Conservation (phyloP, 2,797 vertebrate genomes). For the Micromesistius poutassou region DNA sequence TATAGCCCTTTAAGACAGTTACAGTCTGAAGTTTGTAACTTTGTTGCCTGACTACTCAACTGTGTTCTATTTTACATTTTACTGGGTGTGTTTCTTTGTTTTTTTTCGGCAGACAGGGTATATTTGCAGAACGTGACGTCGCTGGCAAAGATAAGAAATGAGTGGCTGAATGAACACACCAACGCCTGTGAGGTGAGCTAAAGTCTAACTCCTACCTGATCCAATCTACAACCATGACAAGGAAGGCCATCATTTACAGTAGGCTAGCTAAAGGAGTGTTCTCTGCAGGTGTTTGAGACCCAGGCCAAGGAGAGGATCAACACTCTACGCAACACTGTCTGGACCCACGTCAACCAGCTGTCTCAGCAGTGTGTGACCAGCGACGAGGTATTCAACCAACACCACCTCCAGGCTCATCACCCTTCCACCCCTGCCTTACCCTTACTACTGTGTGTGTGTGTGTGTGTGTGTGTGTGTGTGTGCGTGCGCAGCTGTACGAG, state of each 20-base stretch:
- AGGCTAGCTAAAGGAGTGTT: no score
- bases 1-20: no score
- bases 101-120: slow-evolving; percentile 70
- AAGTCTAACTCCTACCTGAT: background rate
- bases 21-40: background rate
- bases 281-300: slow-evolving; percentile 80
- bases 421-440: no score
- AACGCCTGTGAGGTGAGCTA: slow-evolving; percentile 84
- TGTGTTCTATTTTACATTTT: background rate
- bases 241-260: background rate
- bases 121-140: slow-evolving; percentile 77
- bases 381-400: slow-evolving; percentile 75
- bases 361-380: slow-evolving; percentile 87
- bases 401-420: background rate
- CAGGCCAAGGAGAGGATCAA: slow-evolving; percentile 86
- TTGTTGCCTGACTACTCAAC: background rate
- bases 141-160: slow-evolving; percentile 79
- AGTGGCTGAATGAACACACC: slow-evolving; percentile 86
- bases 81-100: background rate
- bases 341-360: slow-evolving; percentile 92
- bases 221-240: background rate
- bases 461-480: slow-evolving; percentile 22
- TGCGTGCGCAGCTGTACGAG: slow-evolving; percentile 81
- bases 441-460: background rate
- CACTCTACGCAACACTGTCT: slow-evolving; percentile 82